Conservation (phyloP, 2,888 invertebrate species). For the Drosophila mercatorum region DNA sequence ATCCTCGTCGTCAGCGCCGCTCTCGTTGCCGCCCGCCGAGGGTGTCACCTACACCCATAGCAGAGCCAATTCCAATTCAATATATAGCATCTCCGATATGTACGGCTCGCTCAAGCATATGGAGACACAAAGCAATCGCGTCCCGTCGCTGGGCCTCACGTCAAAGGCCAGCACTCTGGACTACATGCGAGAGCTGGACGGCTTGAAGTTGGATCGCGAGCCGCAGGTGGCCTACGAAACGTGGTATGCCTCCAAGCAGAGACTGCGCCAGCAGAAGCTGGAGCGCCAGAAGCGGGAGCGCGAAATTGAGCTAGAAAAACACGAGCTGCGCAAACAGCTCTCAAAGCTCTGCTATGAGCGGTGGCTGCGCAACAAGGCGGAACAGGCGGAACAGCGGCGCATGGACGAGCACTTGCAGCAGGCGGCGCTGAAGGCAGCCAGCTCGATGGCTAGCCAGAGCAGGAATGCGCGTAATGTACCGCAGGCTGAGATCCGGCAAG, state of each 20-base stretch:
- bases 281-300: slow-evolving; percentile 38
- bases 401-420: slow-evolving; percentile 15
- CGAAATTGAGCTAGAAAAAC: slow-evolving; percentile 49
- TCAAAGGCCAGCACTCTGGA: slow-evolving; percentile 58
- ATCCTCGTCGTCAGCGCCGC: slow-evolving; percentile 34
- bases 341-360: slow-evolving; percentile 73
- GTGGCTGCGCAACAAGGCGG: slow-evolving; percentile 75
- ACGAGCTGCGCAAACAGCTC: slow-evolving; percentile 63
- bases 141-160: slow-evolving; percentile 74
- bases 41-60: neutral
- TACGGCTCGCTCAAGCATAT: slow-evolving; percentile 30
- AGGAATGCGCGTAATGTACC: slow-evolving; percentile 35
- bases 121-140: slow-evolving; percentile 54
- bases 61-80: slow-evolving; percentile 4
- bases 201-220: slow-evolving; percentile 35
- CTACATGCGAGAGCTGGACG: slow-evolving; percentile 28
- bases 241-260: slow-evolving; percentile 81
- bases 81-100: slow-evolving; percentile 37
- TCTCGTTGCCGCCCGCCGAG: slow-evolving; percentile 37
- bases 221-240: slow-evolving; percentile 78
- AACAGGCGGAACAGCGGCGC: slow-evolving; percentile 33
- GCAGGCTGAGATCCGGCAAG: slow-evolving; percentile 43
- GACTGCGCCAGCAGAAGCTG: slow-evolving; percentile 16
- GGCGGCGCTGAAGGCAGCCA: slow-evolving; percentile 3
- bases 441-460: neutral